phyloP scores from a whole-genome alignment of 2,797 vertebrate genomes.

The Pteropus rufus region DNA sequence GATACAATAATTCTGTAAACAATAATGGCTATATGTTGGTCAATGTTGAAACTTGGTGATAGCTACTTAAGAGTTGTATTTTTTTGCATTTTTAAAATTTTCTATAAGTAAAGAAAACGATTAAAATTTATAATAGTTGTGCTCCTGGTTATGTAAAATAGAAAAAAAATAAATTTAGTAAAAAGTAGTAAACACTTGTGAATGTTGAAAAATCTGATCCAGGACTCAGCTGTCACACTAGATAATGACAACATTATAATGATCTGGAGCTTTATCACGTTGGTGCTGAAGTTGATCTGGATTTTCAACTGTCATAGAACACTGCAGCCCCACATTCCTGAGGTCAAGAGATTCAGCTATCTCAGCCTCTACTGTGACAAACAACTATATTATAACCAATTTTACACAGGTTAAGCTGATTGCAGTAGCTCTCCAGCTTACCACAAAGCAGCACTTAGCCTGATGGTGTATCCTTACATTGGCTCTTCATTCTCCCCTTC shows the following conservation, averaged over 20 bases:
- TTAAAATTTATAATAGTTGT: neutral
- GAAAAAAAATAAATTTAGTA: neutral
- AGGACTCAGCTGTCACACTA: neutral
- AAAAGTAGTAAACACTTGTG: neutral
- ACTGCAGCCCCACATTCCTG: neutral
- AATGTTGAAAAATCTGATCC: neutral
- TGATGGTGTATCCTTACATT: accelerated
- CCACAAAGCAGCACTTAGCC: neutral
- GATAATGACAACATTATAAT: neutral
- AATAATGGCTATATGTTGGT: neutral
- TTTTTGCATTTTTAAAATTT: neutral
- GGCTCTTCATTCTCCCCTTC: neutral
- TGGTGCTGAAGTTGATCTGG: neutral
- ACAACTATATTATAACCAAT: neutral
- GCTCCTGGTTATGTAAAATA: neutral
- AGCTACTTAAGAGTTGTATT: neutral
- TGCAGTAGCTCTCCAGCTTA: neutral
- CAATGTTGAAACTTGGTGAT: neutral
- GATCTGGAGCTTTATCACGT: neutral
- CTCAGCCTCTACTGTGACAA: neutral
- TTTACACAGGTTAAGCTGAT: neutral
- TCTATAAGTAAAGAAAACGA: neutral
- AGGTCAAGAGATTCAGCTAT: neutral
- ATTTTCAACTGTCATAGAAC: neutral
- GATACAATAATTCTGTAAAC: neutral